These are phyloP conservation scores for Rhynchophorus ferrugineus DNA, from an alignment of 1,140 invertebrate species.

Conservation along the genomic window DNA sequence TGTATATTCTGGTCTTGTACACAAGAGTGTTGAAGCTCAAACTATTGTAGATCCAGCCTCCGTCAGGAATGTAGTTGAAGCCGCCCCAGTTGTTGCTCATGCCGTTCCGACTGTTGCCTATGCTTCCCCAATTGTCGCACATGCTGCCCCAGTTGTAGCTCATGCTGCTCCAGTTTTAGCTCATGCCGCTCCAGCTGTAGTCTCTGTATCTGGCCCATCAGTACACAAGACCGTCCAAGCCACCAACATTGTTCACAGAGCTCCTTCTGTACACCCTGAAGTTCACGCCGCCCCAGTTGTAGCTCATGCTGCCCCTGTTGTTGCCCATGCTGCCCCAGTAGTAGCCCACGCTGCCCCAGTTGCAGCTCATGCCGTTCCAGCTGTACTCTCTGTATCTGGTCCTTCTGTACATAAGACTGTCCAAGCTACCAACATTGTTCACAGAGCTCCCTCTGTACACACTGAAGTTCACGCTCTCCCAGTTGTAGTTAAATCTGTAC, in stretches of 20 bases:
- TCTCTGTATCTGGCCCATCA: constrained; percentile 2
- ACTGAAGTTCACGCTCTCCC: constrained; percentile 30
- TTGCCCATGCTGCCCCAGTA: constrained; percentile 24
- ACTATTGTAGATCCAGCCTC: constrained; percentile 41
- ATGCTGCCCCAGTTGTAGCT: too few species aligned
- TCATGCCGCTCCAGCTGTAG: constrained; percentile 27
- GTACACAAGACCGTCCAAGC: background rate
- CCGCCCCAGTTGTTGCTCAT: constrained; percentile 33
- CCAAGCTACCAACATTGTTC: constrained; percentile 1
- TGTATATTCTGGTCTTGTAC: constrained; percentile 34
- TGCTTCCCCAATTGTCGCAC: too few species aligned
- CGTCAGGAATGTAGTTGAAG: constrained; percentile 37
- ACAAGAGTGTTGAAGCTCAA: constrained; percentile 39
- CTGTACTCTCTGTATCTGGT: constrained; percentile 17
- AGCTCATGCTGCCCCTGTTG: constrained; percentile 44
- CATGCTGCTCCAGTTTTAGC: too few species aligned
- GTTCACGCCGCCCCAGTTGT: constrained; percentile 4
- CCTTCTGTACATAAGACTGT: background rate
- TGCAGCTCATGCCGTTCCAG: constrained; percentile 39
- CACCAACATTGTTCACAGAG: background rate
- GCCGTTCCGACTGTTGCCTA: constrained; percentile 8
- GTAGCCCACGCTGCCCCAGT: constrained; percentile 27
- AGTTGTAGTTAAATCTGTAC: constrained; percentile 39
- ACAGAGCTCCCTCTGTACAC: constrained; percentile 23
- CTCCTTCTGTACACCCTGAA: too few species aligned